These are phyloP conservation scores for Phalera bucephala DNA, from an alignment of 2,888 invertebrate genomes.

Conservation along the genomic window DNA sequence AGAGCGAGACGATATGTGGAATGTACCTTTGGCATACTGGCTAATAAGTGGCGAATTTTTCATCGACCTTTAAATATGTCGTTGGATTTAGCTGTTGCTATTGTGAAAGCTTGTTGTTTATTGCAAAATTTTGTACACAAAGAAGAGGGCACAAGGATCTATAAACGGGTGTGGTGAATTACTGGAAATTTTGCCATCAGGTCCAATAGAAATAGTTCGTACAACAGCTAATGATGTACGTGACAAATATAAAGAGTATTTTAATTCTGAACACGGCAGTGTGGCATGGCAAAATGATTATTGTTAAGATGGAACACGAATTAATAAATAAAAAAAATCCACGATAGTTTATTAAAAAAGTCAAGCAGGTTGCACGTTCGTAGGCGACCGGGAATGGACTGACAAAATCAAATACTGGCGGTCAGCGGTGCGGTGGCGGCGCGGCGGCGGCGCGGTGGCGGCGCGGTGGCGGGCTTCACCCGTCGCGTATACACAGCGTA, in stretches of 20 bases:
- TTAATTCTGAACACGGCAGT: slow-evolving; percentile 8
- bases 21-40: slow-evolving; percentile 16
- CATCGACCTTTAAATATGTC: slow-evolving; percentile 14
- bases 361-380: too few species aligned
- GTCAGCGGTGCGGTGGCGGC: too few species aligned
- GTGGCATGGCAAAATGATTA: slow-evolving; percentile 10
- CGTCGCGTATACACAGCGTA: too few species aligned
- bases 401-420: too few species aligned
- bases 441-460: too few species aligned
- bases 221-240: slow-evolving; percentile 7
- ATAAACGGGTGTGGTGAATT: slow-evolving; percentile 5
- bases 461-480: too few species aligned
- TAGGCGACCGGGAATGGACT: too few species aligned
- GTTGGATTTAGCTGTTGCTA: slow-evolving; percentile 4
- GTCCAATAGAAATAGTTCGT: slow-evolving; percentile 6
- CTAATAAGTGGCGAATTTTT: slow-evolving; percentile 14
- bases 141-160: slow-evolving; percentile 3
- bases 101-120: slow-evolving; percentile 8
- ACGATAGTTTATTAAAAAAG: too few species aligned
- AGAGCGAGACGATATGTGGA: slow-evolving; percentile 13
- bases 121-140: slow-evolving; percentile 9
- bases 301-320: too few species aligned
- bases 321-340: too few species aligned
- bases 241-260: slow-evolving; percentile 7
- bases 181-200: slow-evolving; percentile 2